phyloP scores from a whole-genome alignment of 2,113 vertebrate species.

The Pelobates fuscus region DNA sequence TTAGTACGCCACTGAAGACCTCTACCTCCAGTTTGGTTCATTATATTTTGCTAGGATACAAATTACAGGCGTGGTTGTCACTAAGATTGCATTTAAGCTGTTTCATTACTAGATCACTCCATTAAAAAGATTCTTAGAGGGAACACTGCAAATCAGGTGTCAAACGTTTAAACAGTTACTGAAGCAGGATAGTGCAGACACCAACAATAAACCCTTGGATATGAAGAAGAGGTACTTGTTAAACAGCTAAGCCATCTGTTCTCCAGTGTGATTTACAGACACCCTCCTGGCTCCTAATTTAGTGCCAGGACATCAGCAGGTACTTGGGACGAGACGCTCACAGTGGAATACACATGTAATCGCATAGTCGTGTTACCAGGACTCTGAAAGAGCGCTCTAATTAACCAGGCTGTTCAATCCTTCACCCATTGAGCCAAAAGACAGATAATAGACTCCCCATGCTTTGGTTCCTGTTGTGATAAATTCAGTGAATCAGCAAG shows the following conservation, averaged over 20 bases:
- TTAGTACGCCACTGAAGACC: too few relatives aligned
- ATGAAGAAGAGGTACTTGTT: not conserved
- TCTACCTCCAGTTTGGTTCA: too few relatives aligned
- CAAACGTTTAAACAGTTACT: not conserved
- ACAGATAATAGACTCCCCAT: not conserved
- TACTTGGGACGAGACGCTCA: not conserved
- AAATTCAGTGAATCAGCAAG: not conserved
- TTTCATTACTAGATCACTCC: too few relatives aligned
- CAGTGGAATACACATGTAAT: slow-evolving; percentile 6
- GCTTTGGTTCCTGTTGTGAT: not conserved
- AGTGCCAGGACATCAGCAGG: not conserved
- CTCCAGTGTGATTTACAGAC: not conserved
- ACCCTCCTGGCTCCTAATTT: slow-evolving; percentile 6
- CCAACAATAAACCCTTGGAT: not conserved
- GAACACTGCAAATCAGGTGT: not conserved
- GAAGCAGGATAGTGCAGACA: too few relatives aligned
- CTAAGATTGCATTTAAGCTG: too few relatives aligned
- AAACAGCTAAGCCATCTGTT: slow-evolving; percentile 8
- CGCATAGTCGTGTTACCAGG: not conserved
- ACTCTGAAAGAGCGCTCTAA: not conserved
- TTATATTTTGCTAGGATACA: too few relatives aligned
- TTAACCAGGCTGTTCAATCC: not conserved
- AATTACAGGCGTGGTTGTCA: too few relatives aligned
- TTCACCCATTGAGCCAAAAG: not conserved
- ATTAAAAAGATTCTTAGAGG: too few relatives aligned